These are phyloP conservation scores for Sebastes taczanowskii DNA, from an alignment of 2,797 vertebrate species.

Conservation along the genomic window DNA sequence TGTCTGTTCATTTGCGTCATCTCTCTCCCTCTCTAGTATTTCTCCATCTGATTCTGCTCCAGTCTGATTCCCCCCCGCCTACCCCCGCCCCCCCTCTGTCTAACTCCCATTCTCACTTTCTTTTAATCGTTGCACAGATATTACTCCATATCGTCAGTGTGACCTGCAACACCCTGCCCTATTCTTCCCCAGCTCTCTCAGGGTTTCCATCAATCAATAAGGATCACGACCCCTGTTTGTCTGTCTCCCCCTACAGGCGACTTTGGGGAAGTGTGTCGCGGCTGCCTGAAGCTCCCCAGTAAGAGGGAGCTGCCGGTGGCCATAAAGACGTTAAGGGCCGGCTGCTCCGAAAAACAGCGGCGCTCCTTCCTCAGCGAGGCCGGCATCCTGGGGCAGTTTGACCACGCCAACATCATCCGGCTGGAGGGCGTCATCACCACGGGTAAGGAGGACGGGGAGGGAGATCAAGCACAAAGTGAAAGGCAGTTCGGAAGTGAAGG, in stretches of 20 bases:
- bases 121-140: constrained; percentile 13
- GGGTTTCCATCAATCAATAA: background rate
- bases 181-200: background rate
- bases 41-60: constrained; percentile 8
- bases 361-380: constrained; percentile 90
- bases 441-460: constrained; percentile 74
- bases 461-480: background rate
- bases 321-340: constrained; percentile 88
- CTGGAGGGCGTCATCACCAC: constrained; percentile 93
- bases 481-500: background rate
- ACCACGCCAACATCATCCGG: constrained; percentile 91
- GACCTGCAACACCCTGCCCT: background rate
- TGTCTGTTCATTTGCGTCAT: constrained; percentile 55
- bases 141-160: background rate
- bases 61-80: background rate
- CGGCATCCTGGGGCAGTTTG: constrained; percentile 94
- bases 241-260: constrained; percentile 81
- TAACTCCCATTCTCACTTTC: background rate
- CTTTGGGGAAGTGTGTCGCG: constrained; percentile 91
- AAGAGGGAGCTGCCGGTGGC: constrained; percentile 91
- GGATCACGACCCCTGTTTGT: constrained; percentile 10
- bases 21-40: constrained; percentile 19
- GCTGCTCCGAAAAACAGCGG: constrained; percentile 89
- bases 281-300: constrained; percentile 92
- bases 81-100: background rate